Evolutionary conservation across 2,113 vertebrate genomes (phyloP).

Genomic region (Elachura formosa): DNA sequence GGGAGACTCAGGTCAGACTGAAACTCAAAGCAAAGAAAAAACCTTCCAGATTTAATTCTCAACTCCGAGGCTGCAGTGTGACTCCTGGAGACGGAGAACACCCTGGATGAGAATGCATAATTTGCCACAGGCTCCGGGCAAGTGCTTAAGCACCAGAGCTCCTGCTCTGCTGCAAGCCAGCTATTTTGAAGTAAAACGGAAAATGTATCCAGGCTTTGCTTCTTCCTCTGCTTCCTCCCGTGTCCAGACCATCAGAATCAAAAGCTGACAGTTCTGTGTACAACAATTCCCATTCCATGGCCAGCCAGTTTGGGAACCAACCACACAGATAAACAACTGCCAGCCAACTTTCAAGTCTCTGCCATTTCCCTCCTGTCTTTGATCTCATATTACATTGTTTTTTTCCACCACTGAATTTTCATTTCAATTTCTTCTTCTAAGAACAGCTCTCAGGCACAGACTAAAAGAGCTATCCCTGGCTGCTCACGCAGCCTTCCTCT

Average conservation of each 20-base stretch:
- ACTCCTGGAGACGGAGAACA: background rate
- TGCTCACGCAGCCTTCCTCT: background rate
- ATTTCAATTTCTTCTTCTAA: background rate
- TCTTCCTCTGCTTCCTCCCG: background rate
- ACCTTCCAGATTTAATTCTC: background rate
- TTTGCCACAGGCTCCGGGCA: background rate
- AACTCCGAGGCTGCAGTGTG: background rate
- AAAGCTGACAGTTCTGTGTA: background rate
- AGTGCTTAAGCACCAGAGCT: background rate
- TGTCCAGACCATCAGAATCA: background rate
- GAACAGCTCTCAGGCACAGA: background rate
- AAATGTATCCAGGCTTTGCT: background rate
- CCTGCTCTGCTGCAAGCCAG: background rate
- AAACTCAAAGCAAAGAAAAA: background rate
- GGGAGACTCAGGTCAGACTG: background rate
- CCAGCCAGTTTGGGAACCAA: background rate
- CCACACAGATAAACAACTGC: background rate
- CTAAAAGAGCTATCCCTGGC: background rate
- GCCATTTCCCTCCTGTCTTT: background rate
- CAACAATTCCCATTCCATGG: background rate
- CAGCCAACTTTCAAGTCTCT: constrained; percentile 6
- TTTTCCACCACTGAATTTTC: background rate
- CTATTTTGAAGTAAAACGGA: background rate
- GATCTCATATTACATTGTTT: background rate
- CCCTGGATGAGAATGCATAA: background rate